phyloP scores from a whole-genome alignment of 2,797 vertebrate species.

The Enteromius argenteus region DNA sequence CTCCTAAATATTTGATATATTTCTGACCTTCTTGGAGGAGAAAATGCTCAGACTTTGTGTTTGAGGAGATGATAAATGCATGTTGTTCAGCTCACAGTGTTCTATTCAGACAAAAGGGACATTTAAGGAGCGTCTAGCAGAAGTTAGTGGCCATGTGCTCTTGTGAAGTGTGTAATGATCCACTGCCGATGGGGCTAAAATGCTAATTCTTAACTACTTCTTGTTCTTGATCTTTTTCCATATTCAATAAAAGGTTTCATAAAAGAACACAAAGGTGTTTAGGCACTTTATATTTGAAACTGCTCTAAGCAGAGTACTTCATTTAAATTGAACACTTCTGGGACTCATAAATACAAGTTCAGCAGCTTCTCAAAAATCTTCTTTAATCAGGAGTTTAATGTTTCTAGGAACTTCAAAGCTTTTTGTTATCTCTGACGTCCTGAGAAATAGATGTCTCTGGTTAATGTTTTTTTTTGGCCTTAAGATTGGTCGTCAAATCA shows the following conservation, averaged over 20 bases:
- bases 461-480: not conserved
- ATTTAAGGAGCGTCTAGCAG: not conserved
- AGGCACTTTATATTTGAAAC: not conserved
- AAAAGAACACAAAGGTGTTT: not conserved
- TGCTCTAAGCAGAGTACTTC: not conserved
- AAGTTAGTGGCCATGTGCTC: not conserved
- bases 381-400: not conserved
- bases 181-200: not conserved
- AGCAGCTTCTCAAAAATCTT: not conserved
- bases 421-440: not conserved
- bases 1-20: conserved; percentile 22
- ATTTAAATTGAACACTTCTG: not conserved
- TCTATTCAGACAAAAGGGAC: not conserved
- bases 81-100: not conserved
- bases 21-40: conserved; percentile 1
- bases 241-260: not conserved
- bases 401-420: not conserved
- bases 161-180: not conserved
- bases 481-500: not conserved
- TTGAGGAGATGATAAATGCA: conserved; percentile 1
- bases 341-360: not conserved
- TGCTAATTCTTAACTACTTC: not conserved
- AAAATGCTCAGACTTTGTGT: not conserved
- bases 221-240: not conserved
- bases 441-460: not conserved